Conservation (phyloP, 64 coral and sea anemone genomes). For the Montipora efflorescens region DNA sequence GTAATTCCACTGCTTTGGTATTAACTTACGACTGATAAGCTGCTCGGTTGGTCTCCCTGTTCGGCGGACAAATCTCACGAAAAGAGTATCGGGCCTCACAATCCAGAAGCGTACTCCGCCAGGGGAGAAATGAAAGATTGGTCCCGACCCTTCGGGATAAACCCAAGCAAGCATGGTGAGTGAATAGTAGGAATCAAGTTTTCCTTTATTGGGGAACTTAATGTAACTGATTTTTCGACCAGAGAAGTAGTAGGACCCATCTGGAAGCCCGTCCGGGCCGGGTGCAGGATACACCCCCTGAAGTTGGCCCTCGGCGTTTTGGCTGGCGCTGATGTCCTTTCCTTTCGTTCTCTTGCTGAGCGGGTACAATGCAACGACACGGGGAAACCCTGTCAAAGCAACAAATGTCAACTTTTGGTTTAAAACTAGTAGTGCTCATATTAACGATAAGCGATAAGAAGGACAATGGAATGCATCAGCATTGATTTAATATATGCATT, state of each 20-base stretch:
- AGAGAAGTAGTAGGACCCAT: conserved; percentile 71
- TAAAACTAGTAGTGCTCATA: too few relatives aligned
- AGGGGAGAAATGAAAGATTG: conserved; percentile 81
- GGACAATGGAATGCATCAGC: too few relatives aligned
- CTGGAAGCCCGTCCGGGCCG: conserved; percentile 78
- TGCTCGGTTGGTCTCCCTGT: conserved; percentile 35
- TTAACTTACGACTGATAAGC: conserved; percentile 9
- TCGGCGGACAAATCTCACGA: conserved; percentile 70
- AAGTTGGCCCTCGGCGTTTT: conserved; percentile 61
- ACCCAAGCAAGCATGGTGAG: conserved; percentile 89
- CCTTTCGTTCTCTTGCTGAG: conserved; percentile 59
- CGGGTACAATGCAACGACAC: conserved; percentile 82
- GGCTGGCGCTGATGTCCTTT: conserved; percentile 70
- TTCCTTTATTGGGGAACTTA: conserved; percentile 79
- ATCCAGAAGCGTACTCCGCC: conserved; percentile 89
- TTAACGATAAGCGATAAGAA: too few relatives aligned
- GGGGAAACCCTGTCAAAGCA: conserved; percentile 63
- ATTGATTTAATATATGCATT: too few relatives aligned
- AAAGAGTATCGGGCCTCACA: conserved; percentile 36
- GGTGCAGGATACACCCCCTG: conserved; percentile 51
- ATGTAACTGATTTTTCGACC: conserved; percentile 81
- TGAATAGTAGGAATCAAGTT: conserved; percentile 78
- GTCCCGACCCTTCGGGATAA: conserved; percentile 74
- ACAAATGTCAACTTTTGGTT: not conserved
- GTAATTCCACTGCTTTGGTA: conserved; percentile 68